Conservation (phyloP, 30 jellyfish, hydroid and myxozoan species). For the Turritopsis rubra region DNA sequence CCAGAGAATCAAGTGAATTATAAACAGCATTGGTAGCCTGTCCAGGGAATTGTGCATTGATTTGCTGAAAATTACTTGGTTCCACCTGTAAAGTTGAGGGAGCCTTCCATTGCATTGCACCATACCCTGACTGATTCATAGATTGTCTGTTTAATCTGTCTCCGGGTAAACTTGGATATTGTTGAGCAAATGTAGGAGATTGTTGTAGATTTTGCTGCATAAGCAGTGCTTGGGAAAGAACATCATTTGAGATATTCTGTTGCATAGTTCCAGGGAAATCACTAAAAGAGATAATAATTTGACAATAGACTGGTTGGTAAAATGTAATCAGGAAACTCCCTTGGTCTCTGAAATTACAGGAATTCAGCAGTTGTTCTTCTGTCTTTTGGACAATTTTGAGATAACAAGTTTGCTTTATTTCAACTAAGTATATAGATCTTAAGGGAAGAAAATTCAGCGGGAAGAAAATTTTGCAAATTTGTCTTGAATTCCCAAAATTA, state of each 20-base stretch:
- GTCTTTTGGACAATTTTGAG: no score
- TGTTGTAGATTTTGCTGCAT: background rate
- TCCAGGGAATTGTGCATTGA: background rate
- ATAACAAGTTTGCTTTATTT: no score
- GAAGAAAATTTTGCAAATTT: no score
- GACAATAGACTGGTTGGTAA: no score
- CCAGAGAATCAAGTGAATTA: background rate
- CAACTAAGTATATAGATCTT: no score
- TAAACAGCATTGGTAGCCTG: background rate
- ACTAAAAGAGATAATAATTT: background rate
- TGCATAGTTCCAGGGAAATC: background rate
- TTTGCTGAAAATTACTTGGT: background rate
- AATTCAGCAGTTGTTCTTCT: no score
- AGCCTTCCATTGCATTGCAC: background rate
- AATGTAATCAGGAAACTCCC: no score
- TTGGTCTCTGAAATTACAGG: no score
- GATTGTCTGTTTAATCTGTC: background rate
- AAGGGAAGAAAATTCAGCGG: no score
- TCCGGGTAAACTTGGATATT: background rate
- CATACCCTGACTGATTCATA: background rate
- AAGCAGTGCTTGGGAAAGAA: background rate
- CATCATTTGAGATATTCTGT: background rate
- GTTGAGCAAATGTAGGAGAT: background rate
- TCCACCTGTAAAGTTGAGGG: background rate
- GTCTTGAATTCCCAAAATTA: no score